These are phyloP conservation scores for Valencia hispanica DNA, from an alignment of 2,797 vertebrate species.

Conservation along the genomic window DNA sequence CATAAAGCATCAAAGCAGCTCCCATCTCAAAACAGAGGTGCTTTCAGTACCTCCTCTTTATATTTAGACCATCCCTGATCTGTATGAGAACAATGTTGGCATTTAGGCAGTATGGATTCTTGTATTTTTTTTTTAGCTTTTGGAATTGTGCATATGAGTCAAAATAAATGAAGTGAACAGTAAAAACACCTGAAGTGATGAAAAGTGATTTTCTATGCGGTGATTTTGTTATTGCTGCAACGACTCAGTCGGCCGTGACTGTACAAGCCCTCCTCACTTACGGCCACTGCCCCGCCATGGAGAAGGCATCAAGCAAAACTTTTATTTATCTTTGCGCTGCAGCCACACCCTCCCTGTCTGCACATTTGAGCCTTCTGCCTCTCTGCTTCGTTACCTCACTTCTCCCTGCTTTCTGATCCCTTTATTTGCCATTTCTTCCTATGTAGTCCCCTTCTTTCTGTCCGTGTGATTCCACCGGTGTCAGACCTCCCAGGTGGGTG, in stretches of 20 bases:
- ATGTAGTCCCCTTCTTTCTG: constrained; percentile 18
- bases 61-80: constrained; percentile 31
- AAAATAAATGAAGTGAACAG: constrained; percentile 2
- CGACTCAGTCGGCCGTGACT: constrained; percentile 47
- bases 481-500: constrained; percentile 79
- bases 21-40: constrained; percentile 61
- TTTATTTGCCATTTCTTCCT: constrained; percentile 6
- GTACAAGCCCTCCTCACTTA: constrained; percentile 47
- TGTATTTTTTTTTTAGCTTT: neutral
- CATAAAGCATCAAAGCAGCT: constrained; percentile 58
- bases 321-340: constrained; percentile 58
- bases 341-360: constrained; percentile 63
- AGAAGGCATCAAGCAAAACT: constrained; percentile 55
- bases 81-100: constrained; percentile 2
- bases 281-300: constrained; percentile 51
- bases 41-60: constrained; percentile 42
- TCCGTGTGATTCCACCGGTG: constrained; percentile 60
- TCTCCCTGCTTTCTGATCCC: constrained; percentile 8
- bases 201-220: constrained; percentile 35
- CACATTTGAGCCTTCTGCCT: constrained; percentile 48
- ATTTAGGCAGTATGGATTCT: neutral
- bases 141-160: neutral
- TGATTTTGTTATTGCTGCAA: constrained; percentile 37
- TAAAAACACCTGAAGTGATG: constrained; percentile 36
- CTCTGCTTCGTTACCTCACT: constrained; percentile 29